Evolutionary conservation across 1,140 invertebrate genomes (phyloP).

Genomic region (Lethocerus indicus): DNA sequence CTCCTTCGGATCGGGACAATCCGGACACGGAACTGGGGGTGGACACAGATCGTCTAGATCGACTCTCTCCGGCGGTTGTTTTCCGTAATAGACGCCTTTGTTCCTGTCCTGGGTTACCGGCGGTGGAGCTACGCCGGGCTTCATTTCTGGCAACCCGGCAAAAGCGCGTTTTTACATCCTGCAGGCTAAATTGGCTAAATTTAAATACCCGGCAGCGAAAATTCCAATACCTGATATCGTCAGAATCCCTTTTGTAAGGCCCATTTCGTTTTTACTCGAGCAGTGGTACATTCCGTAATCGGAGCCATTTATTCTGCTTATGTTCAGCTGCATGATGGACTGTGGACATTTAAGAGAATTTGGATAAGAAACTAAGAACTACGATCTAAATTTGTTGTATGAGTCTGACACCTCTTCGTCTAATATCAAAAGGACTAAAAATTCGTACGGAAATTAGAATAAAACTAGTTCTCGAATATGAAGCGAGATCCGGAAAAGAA

Average conservation of each 20-base stretch:
- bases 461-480: no score
- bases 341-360: conserved; percentile 20
- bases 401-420: no score
- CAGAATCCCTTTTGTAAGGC: conserved; percentile 56
- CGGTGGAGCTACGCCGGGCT: conserved; percentile 26
- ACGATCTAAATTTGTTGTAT: no score
- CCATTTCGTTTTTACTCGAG: conserved; percentile 64
- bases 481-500: no score
- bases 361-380: no score
- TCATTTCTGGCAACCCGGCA: conserved; percentile 27
- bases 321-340: conserved; percentile 55
- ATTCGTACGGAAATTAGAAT: no score
- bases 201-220: no score
- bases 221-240: conserved; percentile 21
- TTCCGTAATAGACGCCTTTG: conserved; percentile 21
- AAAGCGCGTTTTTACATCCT: no score
- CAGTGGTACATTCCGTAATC: conserved; percentile 67
- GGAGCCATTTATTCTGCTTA: conserved; percentile 39
- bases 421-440: no score
- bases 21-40: conserved; percentile 35
- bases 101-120: no score
- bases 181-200: no score
- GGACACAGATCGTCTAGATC: conserved; percentile 42
- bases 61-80: conserved; percentile 21
- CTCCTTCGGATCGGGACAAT: conserved; percentile 29